Evolutionary conservation across 92 coral and sea anemone species (phyloP), one percentile per base, ranked within the genome.

Genomic region (Actinostola sp.): DNA sequence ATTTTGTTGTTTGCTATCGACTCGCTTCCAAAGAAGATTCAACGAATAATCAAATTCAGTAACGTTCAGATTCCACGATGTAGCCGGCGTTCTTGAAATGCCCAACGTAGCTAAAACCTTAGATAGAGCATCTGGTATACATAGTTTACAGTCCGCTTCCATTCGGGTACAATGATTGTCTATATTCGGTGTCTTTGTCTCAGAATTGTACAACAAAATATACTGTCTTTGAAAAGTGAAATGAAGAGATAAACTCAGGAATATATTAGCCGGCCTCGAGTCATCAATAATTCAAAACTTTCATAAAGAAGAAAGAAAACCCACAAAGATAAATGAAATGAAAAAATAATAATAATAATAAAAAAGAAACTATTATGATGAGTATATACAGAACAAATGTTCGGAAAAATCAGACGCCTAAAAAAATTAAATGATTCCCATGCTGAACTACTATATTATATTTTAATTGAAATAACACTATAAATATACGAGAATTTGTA

Each of bases 21-120:
- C n/a, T n/a, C n/a, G n/a, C n/a, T 45, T 50, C 74, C 74, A 68
- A 17, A 31, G 20, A 3, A 68, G 61, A 19, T 55, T 68, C 31
- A 68, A 32, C 7, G 62, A 27, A 51, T 21, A 68, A 6, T 52
- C 62, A 19, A 21, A 21, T 32, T 56, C 63, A 26, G 48, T 68
- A 0, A 56, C 57, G 19, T 52, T 51, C 42, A 68, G 25, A 17
- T 34, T 34, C 74, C 74, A 68, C 11, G 42, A 6, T 35, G 61
- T 6, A 15, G 74, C 61, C 8, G 19, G 57, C 16, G 15, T 50
- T 50, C 57, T 48, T 8, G 15, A 33, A 25, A 68, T 34, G 0
- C 62, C 74, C 49, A 68, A 51, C 8, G 45, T 15, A 0, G 42
- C 10, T 14, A 68, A 56, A 50, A 68, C 54, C 29, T 35, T 34